Evolutionary conservation across 2,888 invertebrate species (phyloP), one percentile per base, ranked within the genome.

Genomic region (Drosophila paramelanica): DNA sequence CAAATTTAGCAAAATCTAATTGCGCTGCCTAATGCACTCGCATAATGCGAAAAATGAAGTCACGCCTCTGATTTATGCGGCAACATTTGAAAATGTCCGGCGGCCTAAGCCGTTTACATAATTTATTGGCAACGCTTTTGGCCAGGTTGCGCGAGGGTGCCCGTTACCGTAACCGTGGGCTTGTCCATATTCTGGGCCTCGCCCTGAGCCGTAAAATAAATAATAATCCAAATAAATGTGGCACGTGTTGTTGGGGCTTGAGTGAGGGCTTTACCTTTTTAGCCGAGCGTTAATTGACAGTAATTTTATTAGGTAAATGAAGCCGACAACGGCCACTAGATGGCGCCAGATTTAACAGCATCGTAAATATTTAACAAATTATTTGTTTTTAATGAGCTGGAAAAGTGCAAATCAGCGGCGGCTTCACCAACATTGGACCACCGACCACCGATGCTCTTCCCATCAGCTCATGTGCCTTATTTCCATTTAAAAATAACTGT

Each of bases 321-420:
- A 55, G 78, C 73, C 25, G 50, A 57, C 39, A 47, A 50, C 27
- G 47, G 67, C 41, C 73, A 76, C 62, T 73, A 73, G 73, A 66
- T 74, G 74, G 71, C 67, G 62, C 67, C 76, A 61, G 64, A 59
- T 61, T 79, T 71, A 73, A 81, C 67, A 79, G 68, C 76, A 77
- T 46, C 87, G 83, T 85, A 81, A 89, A 89, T 85, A 88, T 89
- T 85, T 79, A 79, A 85, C 86, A 81, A 85, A 89, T 85, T 85
- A 89, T 85, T 70, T 82, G 80, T 60, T 85, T 85, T 89, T 89
- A 85, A 85, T 85, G 86, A 85, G 89, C 89, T 89, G 88, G 65
- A 85, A 89, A 89, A 82, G 88, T 86, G 83, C 86, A 89, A 85
- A 85, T 85, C 86, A 88, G 79, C 77, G 80, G 38, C 69, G 72